Percentiles rank a stretch among this genome's conserved stretches.
Evolutionary conservation across 1,140 invertebrate species (phyloP).

Genomic region (Trinorchestia longiramus): DNA sequence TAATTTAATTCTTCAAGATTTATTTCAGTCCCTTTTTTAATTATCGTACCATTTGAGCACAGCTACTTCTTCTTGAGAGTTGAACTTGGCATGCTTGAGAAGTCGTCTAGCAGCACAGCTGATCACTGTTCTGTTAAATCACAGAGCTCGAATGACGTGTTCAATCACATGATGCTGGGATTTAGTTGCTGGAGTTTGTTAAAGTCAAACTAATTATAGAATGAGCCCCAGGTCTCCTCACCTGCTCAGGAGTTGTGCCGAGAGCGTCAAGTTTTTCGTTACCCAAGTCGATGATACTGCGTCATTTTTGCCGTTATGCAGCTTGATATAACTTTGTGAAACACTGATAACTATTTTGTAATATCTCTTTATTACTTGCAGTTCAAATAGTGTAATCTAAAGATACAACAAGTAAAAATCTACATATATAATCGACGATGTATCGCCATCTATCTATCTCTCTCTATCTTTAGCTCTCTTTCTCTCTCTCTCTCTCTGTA

Average conservation of each 20-base stretch:
- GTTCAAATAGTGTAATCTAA: too few relatives aligned
- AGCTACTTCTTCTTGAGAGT: background rate
- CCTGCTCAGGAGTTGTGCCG: background rate
- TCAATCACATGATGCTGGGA: constrained; percentile 11
- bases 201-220: constrained; percentile 41
- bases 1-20: background rate
- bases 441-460: too few relatives aligned
- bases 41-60: background rate
- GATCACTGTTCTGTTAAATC: background rate
- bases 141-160: background rate
- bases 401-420: too few relatives aligned
- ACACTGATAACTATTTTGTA: too few relatives aligned
- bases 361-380: too few relatives aligned
- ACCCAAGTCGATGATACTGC: background rate
- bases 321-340: too few relatives aligned
- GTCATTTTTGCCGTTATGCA: too few relatives aligned
- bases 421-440: too few relatives aligned
- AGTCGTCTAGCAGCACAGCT: background rate
- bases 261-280: background rate
- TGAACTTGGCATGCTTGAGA: background rate
- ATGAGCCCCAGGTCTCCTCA: background rate
- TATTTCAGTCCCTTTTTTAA: background rate
- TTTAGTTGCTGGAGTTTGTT: background rate
- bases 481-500: too few relatives aligned
- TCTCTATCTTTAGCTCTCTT: too few relatives aligned